Evolutionary conservation across 2,797 vertebrate genomes (phyloP).

Genomic region (Pitangus sulphuratus): DNA sequence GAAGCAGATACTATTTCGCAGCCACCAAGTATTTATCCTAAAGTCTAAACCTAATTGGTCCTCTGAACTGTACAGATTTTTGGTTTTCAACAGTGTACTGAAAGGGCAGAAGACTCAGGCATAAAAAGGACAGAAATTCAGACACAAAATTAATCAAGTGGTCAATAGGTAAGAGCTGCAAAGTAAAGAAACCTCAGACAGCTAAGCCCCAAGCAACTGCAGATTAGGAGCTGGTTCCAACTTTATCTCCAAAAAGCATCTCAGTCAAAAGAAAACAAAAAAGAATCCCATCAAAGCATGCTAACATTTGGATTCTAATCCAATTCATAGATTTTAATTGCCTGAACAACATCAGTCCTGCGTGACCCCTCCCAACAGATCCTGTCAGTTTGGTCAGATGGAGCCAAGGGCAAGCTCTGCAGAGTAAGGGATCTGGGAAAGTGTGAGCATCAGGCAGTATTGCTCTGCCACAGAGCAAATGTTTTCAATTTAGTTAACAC

Average conservation of each 20-base stretch:
- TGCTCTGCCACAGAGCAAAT: neutral
- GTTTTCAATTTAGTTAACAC: neutral
- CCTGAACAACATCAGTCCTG: neutral
- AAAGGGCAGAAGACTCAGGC: constrained; percentile 10
- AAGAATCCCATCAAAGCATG: neutral
- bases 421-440: neutral
- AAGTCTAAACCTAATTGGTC: constrained; percentile 15
- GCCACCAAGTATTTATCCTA: neutral
- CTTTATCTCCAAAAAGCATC: constrained; percentile 2
- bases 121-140: constrained; percentile 13
- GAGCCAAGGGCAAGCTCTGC: neutral
- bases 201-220: constrained; percentile 5
- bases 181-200: neutral
- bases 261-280: neutral
- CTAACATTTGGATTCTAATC: neutral
- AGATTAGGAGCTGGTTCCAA: neutral
- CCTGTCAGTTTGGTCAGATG: neutral
- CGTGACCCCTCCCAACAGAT: neutral
- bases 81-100: neutral
- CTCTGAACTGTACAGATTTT: neutral
- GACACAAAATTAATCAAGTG: constrained; percentile 60
- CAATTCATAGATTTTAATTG: constrained; percentile 13
- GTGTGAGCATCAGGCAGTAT: neutral
- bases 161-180: constrained; percentile 48
- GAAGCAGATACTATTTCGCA: constrained; percentile 38